phyloP scores from a whole-genome alignment of 2,797 vertebrate genomes.

The Nothura maculosa region DNA sequence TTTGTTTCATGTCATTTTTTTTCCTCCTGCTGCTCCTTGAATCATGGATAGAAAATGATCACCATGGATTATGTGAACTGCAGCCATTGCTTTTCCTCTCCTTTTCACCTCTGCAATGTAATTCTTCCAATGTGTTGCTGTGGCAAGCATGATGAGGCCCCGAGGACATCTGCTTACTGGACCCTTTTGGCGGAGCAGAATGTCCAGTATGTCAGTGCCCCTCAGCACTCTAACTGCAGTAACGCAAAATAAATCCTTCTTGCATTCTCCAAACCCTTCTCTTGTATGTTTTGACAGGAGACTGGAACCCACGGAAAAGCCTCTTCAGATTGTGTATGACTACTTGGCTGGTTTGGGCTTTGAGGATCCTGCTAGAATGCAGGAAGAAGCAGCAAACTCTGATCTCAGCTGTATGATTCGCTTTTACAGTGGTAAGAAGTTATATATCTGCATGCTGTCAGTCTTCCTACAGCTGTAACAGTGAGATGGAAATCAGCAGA shows the following conservation, averaged over 20 bases:
- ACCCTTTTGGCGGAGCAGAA: neutral
- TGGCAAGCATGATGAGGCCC: neutral
- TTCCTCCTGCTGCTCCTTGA: neutral
- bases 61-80: neutral
- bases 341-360: slow-evolving; percentile 92
- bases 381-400: slow-evolving; percentile 93
- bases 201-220: neutral
- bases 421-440: slow-evolving; percentile 93
- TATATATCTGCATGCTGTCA: rapidly evolving
- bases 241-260: neutral
- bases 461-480: neutral
- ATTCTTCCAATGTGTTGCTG: neutral
- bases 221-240: neutral
- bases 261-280: slow-evolving; percentile 41
- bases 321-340: slow-evolving; percentile 94
- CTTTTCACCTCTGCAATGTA: neutral
- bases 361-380: slow-evolving; percentile 88
- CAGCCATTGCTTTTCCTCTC: neutral
- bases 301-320: slow-evolving; percentile 89
- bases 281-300: slow-evolving; percentile 84
- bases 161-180: neutral
- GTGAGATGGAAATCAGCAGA: neutral
- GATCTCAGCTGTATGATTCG: slow-evolving; percentile 98
- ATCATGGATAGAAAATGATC: neutral
- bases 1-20: neutral